Evolutionary conservation across 2,797 vertebrate genomes (phyloP), one percentile per base, ranked within the genome.

Genomic region (Chelidonichthys spinosus): DNA sequence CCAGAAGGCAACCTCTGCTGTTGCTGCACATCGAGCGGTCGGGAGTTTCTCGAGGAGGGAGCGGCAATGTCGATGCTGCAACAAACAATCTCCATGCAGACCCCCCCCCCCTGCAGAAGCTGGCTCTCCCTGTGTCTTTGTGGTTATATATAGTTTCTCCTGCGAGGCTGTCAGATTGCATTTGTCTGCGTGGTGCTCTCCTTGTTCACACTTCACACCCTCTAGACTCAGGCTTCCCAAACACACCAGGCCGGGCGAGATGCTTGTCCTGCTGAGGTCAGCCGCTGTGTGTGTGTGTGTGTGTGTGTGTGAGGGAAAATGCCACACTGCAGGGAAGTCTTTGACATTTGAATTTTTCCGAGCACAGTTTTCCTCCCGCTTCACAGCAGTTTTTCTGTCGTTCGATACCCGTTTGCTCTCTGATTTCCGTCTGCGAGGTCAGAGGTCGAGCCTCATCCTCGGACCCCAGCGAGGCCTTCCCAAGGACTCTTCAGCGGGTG

Each of bases 81-180:
- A 82, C 78, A 78, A 80, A 79, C 77, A 59, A 50, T 36, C 64
- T 44, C 35, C 0, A 4, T 10, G 52, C 68, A 47, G 5, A 59
- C 43, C 43, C 5, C 43, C 5, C 32, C 78, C 7, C 72, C 44
- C 68, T 0, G 1, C 68, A 89, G 81, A 69, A 61, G 50, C 81
- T 63, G 80, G 72, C 82, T 79, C 84, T 79, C 84, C 79, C 79
- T 50, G 69, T 69, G 76, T 87, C 84, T 90, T 65, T 88, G 88
- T 63, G 81, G 88, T 87, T 91, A 90, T 84, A 90, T 90, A 88
- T 92, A 93, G 80, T 78, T 82, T 74, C 84, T 89, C 90, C 92
- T 85, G 78, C 87, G 18, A 87, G 61, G 61, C 87, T 91, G 92
- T 93, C 92, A 89, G 60, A 49, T 82, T 85, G 82, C 72, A 80